Base-by-base conservation (phyloP, 1,140 invertebrate genomes). In the Andricus grossulariae region DNA sequence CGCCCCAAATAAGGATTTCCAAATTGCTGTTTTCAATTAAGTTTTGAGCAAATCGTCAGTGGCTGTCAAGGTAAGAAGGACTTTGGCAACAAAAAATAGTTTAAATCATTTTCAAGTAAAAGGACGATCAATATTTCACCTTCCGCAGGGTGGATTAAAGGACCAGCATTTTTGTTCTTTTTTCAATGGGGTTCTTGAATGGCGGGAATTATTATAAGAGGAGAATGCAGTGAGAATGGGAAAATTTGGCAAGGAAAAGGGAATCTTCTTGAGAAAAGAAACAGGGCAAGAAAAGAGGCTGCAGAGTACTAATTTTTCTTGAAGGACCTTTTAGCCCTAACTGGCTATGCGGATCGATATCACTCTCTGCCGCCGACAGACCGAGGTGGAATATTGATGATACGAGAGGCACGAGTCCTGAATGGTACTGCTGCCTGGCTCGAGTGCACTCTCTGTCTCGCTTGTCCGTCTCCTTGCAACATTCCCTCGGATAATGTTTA, bases 261-360 rank as follows among this genome's bases (percentile, higher is more conserved):
- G 66, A 74, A 39, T 39, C 39, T 39, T 39, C 45, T 75, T 76
- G 74, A 82, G 79, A 82, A 78, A 80, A 79, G 72, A 50, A 57
- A 57, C 6, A 52, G 50, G 49, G 45, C n/a, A 54, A 45, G 55
- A 49, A 75, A 45, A 78, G 71, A 81, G 72, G 50, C 79, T 75
- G 79, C 80, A 79, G 74, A 86, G 82, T 82, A 80, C 75, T 85
- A 88, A 88, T 88, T 88, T 79, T 84, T 82, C 80, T 83, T 84
- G 81, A 86, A 90, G 87, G 88, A 87, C 86, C 89, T 89, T 90
- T 91, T 90, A 90, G 85, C 82, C 88, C 86, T 91, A 90, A 91
- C 91, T 91, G 90, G 88, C 86, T 88, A 86, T 88, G 84, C 83
- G 84, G 90, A 90, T 90, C 90, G 88, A 91, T 89, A 90, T 88